phyloP scores from a whole-genome alignment of 2,113 vertebrate genomes.

The Tautogolabrus adspersus region DNA sequence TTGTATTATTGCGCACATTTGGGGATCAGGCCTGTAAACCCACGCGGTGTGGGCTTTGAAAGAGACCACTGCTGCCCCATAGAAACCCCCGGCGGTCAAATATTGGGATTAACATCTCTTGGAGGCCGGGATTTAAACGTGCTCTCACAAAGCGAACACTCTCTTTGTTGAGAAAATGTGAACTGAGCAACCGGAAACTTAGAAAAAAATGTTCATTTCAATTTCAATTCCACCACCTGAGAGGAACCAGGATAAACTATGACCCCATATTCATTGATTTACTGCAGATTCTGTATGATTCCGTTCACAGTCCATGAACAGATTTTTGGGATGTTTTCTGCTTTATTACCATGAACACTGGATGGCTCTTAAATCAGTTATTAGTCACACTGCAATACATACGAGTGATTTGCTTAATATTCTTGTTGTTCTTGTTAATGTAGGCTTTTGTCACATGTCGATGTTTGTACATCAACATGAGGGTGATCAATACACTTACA shows the following conservation, averaged over 20 bases:
- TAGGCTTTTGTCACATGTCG: background rate
- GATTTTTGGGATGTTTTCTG: no score
- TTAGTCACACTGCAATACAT: background rate
- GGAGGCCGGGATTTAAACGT: slow-evolving; percentile 82
- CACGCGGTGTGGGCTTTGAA: slow-evolving; percentile 70
- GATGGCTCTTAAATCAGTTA: background rate
- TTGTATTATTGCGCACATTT: slow-evolving; percentile 25
- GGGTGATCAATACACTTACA: background rate
- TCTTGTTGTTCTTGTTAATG: slow-evolving; percentile 1
- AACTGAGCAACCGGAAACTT: slow-evolving; percentile 72
- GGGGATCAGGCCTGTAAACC: slow-evolving; percentile 49
- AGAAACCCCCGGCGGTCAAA: slow-evolving; percentile 79
- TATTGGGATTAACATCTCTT: slow-evolving; percentile 83
- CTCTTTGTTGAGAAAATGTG: slow-evolving; percentile 67
- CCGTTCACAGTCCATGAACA: background rate
- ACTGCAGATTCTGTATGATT: background rate
- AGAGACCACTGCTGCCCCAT: slow-evolving; percentile 63
- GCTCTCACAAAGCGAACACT: slow-evolving; percentile 73
- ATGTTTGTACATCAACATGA: background rate
- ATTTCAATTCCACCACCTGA: background rate
- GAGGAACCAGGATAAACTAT: slow-evolving; percentile 1
- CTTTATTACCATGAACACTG: background rate
- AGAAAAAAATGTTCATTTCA: background rate
- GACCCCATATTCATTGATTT: background rate
- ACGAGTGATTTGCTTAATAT: background rate